Percentiles rank a stretch among this genome's conserved stretches.
Conservation (phyloP, 2,888 invertebrate species). For the Caenorhabditis afra region DNA sequence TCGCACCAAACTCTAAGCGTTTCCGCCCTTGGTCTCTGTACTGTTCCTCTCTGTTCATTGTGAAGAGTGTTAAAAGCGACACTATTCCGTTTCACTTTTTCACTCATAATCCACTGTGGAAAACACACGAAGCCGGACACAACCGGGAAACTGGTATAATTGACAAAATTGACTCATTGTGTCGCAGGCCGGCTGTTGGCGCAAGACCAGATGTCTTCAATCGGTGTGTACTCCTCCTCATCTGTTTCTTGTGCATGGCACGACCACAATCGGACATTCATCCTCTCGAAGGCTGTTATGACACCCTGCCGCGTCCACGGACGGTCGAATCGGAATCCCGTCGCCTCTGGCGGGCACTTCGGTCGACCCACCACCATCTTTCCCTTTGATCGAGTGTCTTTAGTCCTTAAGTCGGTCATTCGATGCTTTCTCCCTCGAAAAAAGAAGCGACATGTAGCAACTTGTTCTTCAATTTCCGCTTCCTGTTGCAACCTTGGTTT, state of each 20-base stretch:
- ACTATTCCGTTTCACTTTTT: neutral
- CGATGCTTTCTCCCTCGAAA: conserved; percentile 35
- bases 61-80: too few species aligned
- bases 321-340: conserved; percentile 31
- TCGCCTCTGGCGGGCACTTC: conserved; percentile 21
- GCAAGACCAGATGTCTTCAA: conserved; percentile 47
- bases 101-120: conserved; percentile 20
- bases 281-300: conserved; percentile 49
- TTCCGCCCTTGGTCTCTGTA: neutral
- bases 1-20: conserved; percentile 8
- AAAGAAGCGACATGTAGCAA: conserved; percentile 29
- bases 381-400: conserved; percentile 32
- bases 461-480: conserved; percentile 12
- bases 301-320: conserved; percentile 22
- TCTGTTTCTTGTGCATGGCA: conserved; percentile 30
- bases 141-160: conserved; percentile 39
- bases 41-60: too few species aligned
- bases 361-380: conserved; percentile 20
- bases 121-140: conserved; percentile 17
- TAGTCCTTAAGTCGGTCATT: conserved; percentile 34
- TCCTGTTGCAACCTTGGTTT: conserved; percentile 3
- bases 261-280: conserved; percentile 39
- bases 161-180: conserved; percentile 56
- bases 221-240: conserved; percentile 27
- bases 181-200: conserved; percentile 3